These are phyloP conservation scores for Julus scandinavius DNA, from an alignment of 2,888 invertebrate genomes.

Conservation along the genomic window DNA sequence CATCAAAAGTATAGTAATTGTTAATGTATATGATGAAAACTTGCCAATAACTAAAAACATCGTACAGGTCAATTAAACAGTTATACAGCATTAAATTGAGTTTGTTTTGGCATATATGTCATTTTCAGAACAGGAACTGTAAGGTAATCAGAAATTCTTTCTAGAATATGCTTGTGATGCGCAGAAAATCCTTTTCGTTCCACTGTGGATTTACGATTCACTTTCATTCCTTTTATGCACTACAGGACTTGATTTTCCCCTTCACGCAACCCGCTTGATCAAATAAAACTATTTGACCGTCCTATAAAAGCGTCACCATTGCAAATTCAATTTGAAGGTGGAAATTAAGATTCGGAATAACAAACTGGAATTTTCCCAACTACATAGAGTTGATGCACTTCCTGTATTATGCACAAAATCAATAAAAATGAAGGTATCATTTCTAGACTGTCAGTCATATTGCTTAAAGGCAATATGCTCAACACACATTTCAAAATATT, in stretches of 20 bases:
- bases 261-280: not conserved
- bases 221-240: not conserved
- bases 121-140: not conserved
- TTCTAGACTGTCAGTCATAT: not conserved
- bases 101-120: too few relatives aligned
- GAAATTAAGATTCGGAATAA: slow-evolving; percentile 15
- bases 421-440: slow-evolving; percentile 4
- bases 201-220: not conserved
- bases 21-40: too few relatives aligned
- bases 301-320: not conserved
- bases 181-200: slow-evolving; percentile 9
- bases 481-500: too few relatives aligned
- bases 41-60: too few relatives aligned
- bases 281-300: slow-evolving; percentile 21
- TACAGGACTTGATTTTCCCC: not conserved
- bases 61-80: too few relatives aligned
- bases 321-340: slow-evolving; percentile 4
- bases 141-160: too few relatives aligned
- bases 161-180: not conserved
- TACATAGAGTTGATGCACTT: not conserved
- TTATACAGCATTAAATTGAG: too few relatives aligned
- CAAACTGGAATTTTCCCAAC: slow-evolving; percentile 16
- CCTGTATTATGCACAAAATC: not conserved
- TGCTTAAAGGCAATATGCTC: not conserved
- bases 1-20: too few relatives aligned